These are phyloP conservation scores for Acanthopleura granulata DNA, from an alignment of 2,888 invertebrate species.

Conservation along the genomic window DNA sequence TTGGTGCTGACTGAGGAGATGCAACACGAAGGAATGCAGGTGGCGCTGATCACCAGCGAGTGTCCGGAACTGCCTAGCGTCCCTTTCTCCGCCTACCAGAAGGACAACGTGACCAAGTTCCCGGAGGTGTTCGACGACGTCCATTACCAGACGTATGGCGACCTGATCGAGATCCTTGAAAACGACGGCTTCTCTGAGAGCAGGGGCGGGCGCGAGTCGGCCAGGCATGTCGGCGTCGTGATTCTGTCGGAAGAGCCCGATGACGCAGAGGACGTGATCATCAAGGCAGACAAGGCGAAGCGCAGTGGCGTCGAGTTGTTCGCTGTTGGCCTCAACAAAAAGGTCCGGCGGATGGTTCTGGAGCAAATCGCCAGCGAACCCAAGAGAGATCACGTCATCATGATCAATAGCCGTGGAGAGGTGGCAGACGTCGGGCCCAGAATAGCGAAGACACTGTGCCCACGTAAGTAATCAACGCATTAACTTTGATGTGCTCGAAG, in stretches of 20 bases:
- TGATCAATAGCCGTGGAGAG: neutral
- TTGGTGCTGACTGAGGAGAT: neutral
- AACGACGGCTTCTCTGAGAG: neutral
- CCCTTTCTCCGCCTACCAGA: neutral
- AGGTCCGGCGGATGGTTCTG: neutral
- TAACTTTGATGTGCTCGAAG: too few relatives aligned
- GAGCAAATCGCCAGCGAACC: slow-evolving; percentile 15
- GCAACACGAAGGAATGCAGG: slow-evolving; percentile 13
- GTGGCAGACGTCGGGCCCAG: slow-evolving; percentile 1
- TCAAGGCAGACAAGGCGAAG: neutral
- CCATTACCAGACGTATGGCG: slow-evolving; percentile 14
- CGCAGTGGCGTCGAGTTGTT: neutral
- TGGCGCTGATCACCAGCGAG: slow-evolving; percentile 14
- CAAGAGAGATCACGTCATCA: slow-evolving; percentile 1
- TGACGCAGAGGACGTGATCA: neutral
- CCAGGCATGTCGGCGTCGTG: slow-evolving; percentile 4
- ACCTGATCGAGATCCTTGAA: neutral
- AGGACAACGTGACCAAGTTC: neutral
- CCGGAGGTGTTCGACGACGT: slow-evolving; percentile 12
- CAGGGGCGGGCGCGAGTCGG: neutral
- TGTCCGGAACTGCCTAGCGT: slow-evolving; percentile 9
- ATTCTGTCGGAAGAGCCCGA: neutral
- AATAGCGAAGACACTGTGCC: slow-evolving; percentile 2
- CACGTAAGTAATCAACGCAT: slow-evolving; percentile 11
- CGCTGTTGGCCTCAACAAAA: neutral